Evolutionary conservation across 2,888 invertebrate species (phyloP), one percentile per base, ranked within the genome.

Genomic region (Phymatocera aterrima): DNA sequence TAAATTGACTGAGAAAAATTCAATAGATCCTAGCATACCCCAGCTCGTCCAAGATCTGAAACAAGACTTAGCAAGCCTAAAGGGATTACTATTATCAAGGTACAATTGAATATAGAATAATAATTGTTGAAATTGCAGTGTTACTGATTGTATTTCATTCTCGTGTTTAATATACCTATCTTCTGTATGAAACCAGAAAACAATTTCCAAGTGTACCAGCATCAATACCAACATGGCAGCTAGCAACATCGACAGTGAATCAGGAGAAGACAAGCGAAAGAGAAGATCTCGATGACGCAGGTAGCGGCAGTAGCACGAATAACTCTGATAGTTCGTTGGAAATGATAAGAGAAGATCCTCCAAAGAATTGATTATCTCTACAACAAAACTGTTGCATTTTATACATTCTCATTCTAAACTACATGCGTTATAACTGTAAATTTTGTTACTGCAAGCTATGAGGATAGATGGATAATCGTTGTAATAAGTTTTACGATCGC

Each of bases 201-300:
- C 96, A 96, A 91, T 96, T 96, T 90, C 95, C 96, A 24, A 93
- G 94, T 12, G 93, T 95, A 2, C 91, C 92, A 40, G 88, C 90
- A 0, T 95, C 95, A 0, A 96, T 96, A 83, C 96, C 96, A 24
- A 94, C 95, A 15, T 96, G 96, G 96, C 96, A 96, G 89, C 91
- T 96, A 79, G 94, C 93, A 72, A 93, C 90, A 57, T 81, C 89
- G 24, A 85, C 83, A 81, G 87, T 85, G 78, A 85, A 81, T 70
- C 88, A 84, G 81, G 90, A 87, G 77, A 90, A 90, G 82, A 77
- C 86, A 28, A 84, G 81, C 10, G 90, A 90, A 82, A 83, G 88
- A 82, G 90, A 90, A 82, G 90, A 90, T 79, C 57, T 75, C 10
- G 82, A 81, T 43, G 91, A 91, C 80, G 90, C 90, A 78, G 90